Base-by-base conservation (phyloP, 2,113 vertebrate genomes). In the Quiscalus mexicanus region DNA sequence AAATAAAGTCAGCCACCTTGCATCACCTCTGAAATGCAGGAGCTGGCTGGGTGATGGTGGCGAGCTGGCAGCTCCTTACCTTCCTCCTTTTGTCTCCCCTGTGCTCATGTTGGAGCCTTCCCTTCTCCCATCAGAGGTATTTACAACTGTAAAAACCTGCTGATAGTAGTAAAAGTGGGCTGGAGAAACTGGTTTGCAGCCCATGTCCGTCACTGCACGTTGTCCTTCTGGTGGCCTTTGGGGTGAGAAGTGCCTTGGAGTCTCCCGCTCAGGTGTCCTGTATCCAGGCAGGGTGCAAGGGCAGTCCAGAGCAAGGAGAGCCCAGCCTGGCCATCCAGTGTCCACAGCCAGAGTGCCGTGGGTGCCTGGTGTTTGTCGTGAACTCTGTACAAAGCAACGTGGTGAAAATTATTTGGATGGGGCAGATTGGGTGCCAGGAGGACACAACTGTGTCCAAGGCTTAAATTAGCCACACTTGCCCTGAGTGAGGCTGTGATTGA, bases 341-440 rank as follows among this genome's bases (percentile, higher is more conserved):
- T 41, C 37, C 30, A 2, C 8, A 11, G 52, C 15, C 31, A 21
- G 22, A 52, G 47, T 42, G 8, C 13, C 0, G 0, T 8, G 2
- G 20, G 60, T n/a, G 22, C 84, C 30, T 1, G 7, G 0, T 28
- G 17, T 17, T 59, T 31, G 71, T 49, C 31, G 0, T 3, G 5
- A 25, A 8, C 23, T 42, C 35, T 3, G 2, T 24, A 11, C 0
- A 0, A 62, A 65, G 28, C 0, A 0, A 23, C 1, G 0, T 3
- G 39, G 8, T 85, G 37, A 41, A 47, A 81, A 33, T 50, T 3
- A 45, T 0, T 0, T 0, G 52, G 28, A 27, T 73, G 55, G 56
- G 28, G 68, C 2, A 4, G 41, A 28, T 11, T 5, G 28, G 11
- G 31, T 55, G 25, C 60, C 15, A 4, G 0, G 1, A 53, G 39